Conservation (phyloP, 2,113 vertebrate species). For the Rhabdomys dilectus region DNA sequence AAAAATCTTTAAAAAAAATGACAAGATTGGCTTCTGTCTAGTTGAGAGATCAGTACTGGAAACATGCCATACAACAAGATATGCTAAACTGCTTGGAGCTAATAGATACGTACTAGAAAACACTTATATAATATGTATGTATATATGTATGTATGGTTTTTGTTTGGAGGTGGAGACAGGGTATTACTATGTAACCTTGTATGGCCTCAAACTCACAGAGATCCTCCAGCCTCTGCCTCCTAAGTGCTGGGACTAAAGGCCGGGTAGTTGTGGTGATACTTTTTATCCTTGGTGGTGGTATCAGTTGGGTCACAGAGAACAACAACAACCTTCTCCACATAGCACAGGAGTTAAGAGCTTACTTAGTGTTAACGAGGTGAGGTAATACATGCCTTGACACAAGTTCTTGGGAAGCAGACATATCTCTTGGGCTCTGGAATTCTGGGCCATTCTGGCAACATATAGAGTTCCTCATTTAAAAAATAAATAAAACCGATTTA, state of each 20-base stretch:
- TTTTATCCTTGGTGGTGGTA: not conserved
- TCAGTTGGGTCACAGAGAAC: not conserved
- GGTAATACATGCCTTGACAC: not conserved
- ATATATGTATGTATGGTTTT: not conserved
- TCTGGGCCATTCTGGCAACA: not conserved
- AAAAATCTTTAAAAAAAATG: not conserved
- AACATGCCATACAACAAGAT: not conserved
- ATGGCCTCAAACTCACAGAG: not conserved
- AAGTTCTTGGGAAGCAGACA: not conserved
- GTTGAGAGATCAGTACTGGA: constrained; percentile 12
- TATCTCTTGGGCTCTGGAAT: not conserved
- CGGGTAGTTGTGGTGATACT: no score
- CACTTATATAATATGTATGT: not conserved
- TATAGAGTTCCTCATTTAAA: not conserved
- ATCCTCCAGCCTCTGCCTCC: not conserved
- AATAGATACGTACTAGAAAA: not conserved
- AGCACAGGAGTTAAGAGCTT: not conserved
- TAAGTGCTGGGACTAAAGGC: not conserved
- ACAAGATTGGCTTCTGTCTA: not conserved
- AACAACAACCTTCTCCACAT: not conserved
- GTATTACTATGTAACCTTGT: not conserved
- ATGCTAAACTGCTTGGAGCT: not conserved
- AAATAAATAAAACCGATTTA: not conserved
- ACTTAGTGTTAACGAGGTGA: no score
- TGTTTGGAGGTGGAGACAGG: not conserved